A percentile compares a stretch with the other conserved stretches of the same genome.
phyloP scores from a whole-genome alignment of 1,140 invertebrate species.

The Paracyclopina nana region DNA sequence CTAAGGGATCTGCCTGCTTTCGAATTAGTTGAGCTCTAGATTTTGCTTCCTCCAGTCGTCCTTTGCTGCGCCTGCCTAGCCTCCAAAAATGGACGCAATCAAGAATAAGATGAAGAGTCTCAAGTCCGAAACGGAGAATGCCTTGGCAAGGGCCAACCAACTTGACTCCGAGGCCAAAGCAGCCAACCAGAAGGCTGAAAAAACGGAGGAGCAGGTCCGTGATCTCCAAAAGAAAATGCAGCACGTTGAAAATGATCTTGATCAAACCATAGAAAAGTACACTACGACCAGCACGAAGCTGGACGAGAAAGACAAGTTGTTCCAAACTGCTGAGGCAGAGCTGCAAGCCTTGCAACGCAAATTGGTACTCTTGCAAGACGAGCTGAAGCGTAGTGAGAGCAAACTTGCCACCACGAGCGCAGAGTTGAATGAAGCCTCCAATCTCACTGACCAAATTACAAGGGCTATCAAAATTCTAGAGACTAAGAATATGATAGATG shows the following conservation, averaged over 20 bases:
- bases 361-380: constrained; percentile 1
- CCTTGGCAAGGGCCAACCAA: constrained; percentile 2
- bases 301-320: constrained; percentile 23
- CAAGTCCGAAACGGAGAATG: constrained; percentile 9
- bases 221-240: constrained; percentile 24
- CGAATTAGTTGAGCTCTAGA: too few species aligned
- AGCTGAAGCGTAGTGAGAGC: neutral
- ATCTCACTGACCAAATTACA: neutral
- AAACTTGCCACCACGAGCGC: neutral
- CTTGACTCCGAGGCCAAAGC: neutral
- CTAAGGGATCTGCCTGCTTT: too few species aligned
- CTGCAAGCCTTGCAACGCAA: constrained; percentile 10
- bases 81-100: constrained; percentile 14
- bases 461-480: constrained; percentile 10
- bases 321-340: constrained; percentile 17
- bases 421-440: neutral
- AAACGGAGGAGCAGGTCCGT: constrained; percentile 19
- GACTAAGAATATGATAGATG: constrained; percentile 15
- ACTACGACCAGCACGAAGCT: constrained; percentile 20
- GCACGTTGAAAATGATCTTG: constrained; percentile 23
- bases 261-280: constrained; percentile 22
- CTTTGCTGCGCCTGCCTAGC: too few species aligned
- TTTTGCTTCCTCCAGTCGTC: too few species aligned
- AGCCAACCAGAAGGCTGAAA: neutral
- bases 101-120: constrained; percentile 13